Conservation (phyloP, 2,113 vertebrate species). For the Gambusia affinis region DNA sequence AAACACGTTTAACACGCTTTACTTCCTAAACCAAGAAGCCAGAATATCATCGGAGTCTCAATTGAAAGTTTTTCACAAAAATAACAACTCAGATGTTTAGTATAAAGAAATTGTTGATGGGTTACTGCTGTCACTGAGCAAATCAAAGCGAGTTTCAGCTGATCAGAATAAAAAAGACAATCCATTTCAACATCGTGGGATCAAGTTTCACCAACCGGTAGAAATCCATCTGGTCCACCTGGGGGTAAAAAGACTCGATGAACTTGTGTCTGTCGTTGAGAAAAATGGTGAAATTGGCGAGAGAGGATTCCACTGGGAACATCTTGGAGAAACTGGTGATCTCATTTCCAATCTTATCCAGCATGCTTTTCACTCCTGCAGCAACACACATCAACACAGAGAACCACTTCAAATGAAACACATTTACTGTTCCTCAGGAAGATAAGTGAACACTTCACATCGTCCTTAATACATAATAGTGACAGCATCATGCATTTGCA, state of each 20-base stretch:
- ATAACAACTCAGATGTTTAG: no score
- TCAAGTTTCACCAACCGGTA: constrained; percentile 84
- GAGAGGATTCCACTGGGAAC: constrained; percentile 81
- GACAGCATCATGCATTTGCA: not conserved
- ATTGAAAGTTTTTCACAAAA: no score
- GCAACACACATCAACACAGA: constrained; percentile 22
- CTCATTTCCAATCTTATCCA: constrained; percentile 84
- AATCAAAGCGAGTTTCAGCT: not conserved
- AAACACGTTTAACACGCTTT: constrained; percentile 4
- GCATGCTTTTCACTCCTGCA: constrained; percentile 85
- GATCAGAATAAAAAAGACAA: not conserved
- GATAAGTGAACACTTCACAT: no score
- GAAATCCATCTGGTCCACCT: constrained; percentile 88
- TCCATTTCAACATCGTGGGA: not conserved
- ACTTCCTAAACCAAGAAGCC: not conserved
- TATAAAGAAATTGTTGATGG: not conserved
- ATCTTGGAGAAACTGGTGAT: constrained; percentile 79
- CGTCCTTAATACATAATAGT: no score
- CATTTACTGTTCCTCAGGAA: not conserved
- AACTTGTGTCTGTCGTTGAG: constrained; percentile 81
- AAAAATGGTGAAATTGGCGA: constrained; percentile 80
- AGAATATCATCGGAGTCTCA: not conserved
- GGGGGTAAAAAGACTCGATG: constrained; percentile 80
- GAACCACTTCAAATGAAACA: not conserved
- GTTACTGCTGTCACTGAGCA: not conserved